Conservation (phyloP, 2,113 vertebrate genomes). For the Haemorhous mexicanus region DNA sequence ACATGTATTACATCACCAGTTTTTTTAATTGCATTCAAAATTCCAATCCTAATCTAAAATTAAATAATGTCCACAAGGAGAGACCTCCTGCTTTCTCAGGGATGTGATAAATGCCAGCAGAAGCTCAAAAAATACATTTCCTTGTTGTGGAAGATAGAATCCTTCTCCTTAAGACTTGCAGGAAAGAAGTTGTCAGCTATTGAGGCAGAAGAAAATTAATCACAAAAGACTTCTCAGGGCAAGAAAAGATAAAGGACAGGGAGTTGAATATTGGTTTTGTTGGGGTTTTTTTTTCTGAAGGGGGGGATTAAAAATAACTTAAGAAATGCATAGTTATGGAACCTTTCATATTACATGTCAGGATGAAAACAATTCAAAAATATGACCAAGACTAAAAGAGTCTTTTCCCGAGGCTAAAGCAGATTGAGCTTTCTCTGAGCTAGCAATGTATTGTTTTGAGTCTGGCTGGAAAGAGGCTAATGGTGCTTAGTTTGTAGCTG, state of each 20-base stretch:
- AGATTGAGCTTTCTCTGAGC: constrained; percentile 11
- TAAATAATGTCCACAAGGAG: background rate
- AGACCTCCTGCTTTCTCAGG: background rate
- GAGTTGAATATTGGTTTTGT: background rate
- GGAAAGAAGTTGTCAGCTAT: constrained; percentile 40
- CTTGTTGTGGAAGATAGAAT: constrained; percentile 12
- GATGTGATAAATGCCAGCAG: constrained; percentile 26
- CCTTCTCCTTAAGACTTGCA: background rate
- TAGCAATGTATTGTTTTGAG: background rate
- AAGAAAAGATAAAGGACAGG: background rate
- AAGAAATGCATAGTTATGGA: background rate
- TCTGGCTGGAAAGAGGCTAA: constrained; percentile 12
- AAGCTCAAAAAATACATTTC: background rate
- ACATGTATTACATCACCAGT: background rate
- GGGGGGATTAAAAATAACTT: background rate
- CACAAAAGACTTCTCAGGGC: background rate
- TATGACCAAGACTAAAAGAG: constrained; percentile 10
- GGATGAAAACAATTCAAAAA: constrained; percentile 18
- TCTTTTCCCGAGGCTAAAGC: constrained; percentile 25
- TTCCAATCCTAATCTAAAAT: background rate
- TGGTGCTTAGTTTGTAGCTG: constrained; percentile 23
- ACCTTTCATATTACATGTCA: background rate
- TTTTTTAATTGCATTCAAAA: background rate
- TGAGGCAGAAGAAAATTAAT: constrained; percentile 43
- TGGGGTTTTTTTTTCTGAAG: background rate